Evolutionary conservation across 2,888 invertebrate genomes (phyloP).

Genomic region (Kryphioiulus occultus): DNA sequence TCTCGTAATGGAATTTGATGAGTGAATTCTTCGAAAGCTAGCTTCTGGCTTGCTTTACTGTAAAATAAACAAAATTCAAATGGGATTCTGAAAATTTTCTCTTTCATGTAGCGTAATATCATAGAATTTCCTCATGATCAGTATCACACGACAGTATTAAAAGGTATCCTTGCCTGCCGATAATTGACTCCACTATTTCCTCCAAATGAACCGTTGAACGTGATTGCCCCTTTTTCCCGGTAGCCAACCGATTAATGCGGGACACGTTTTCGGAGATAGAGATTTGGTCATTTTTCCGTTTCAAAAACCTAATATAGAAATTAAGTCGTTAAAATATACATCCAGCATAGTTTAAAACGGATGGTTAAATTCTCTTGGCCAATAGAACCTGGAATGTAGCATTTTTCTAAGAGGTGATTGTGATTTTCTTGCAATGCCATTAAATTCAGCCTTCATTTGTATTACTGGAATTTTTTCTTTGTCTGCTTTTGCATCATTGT

Average conservation of each 20-base stretch:
- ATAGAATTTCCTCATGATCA: too few relatives aligned
- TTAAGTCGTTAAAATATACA: background rate
- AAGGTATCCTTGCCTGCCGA: background rate
- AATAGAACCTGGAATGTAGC: background rate
- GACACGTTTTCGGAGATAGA: background rate
- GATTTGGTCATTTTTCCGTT: background rate
- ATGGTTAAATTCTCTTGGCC: background rate
- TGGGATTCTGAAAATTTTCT: background rate
- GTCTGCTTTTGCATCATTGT: background rate
- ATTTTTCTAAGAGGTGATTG: background rate
- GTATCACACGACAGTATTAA: background rate
- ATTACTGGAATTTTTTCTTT: background rate
- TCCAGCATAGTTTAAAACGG: background rate
- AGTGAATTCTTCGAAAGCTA: slow-evolving; percentile 43
- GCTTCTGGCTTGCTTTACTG: slow-evolving; percentile 41
- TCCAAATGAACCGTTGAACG: slow-evolving; percentile 14
- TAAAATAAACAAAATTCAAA: background rate
- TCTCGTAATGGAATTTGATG: slow-evolving; percentile 42
- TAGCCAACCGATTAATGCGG: slow-evolving; percentile 10
- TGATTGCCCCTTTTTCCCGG: slow-evolving; percentile 36
- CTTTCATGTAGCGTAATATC: too few relatives aligned
- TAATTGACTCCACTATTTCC: slow-evolving; percentile 25
- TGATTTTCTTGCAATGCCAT: background rate
- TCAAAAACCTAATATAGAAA: background rate
- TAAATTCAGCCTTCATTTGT: background rate